Base-by-base conservation (phyloP, 2,113 vertebrate species). In the Callaeas wilsoni region DNA sequence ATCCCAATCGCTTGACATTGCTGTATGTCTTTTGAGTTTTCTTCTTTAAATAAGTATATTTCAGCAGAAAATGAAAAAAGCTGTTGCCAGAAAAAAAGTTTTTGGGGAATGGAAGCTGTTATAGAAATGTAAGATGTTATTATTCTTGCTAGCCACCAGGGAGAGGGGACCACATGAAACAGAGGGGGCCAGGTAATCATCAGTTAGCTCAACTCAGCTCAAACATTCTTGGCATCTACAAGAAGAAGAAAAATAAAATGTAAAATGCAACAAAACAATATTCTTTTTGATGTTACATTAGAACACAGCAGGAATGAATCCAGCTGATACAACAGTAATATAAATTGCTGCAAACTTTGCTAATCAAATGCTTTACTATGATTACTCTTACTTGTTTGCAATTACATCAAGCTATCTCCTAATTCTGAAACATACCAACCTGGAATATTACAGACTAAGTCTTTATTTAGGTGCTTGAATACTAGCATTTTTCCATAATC, bases 211-310 rank as follows among this genome's bases (percentile, higher is more conserved):
- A 93, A 91, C 47, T 89, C 74, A 91, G 70, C 49, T 93, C 69
- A 96, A 91, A 94, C 42, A 78, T 49, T 93, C 87, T 79, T 89
- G 84, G 57, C 41, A 91, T 94, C 70, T 84, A 96, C 2, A 1
- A 89, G 57, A 96, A 92, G 78, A 95, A 90, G 77, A 91, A 96
- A 92, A 94, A 81, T 81, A 44, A 74, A 89, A 87, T n/a, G 52
- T 64, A 75, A 84, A 90, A 90, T 32, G 13, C 68, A 90, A 78
- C 14, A 79, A 44, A 86, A 37, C 56, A 53, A 19, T 68, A 82
- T 64, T 57, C 13, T 60, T 71, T 64, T 78, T 87, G 30, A 65
- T 62, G 65, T n/a, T 78, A 68, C 17, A 60, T 68, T 33, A 79
- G 18, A 53, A 84, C 7, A 53, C 22, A 89, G 46, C 37, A 73